A percentile compares a stretch with the other conserved stretches of the same genome.
Evolutionary conservation across 2,113 vertebrate genomes (phyloP).

Genomic region (Corythoichthys haematopterus): DNA sequence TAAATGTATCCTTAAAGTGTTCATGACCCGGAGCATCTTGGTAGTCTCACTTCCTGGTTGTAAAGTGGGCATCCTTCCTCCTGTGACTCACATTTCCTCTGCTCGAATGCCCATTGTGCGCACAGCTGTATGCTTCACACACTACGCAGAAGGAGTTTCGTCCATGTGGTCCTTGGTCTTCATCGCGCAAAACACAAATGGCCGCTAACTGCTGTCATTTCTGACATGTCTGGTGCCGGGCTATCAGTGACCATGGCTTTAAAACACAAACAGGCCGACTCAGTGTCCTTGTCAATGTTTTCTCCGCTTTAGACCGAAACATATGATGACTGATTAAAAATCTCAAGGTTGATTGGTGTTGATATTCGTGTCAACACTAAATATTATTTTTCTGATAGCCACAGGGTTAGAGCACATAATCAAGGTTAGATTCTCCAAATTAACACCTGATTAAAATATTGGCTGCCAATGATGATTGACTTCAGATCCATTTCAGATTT

Average conservation of each 20-base stretch:
- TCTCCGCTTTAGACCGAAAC: conserved; percentile 13
- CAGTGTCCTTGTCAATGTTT: conserved; percentile 45
- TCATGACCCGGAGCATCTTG: conserved; percentile 20
- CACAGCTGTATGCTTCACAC: conserved; percentile 26
- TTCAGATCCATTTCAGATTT: no score
- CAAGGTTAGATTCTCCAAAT: neutral
- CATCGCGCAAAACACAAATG: conserved; percentile 46
- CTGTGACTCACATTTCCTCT: conserved; percentile 57
- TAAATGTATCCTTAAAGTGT: neutral
- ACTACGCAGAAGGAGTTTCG: conserved; percentile 8
- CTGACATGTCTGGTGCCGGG: conserved; percentile 25
- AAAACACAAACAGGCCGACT: conserved; percentile 12
- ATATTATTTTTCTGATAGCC: conserved; percentile 34
- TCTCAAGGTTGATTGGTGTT: conserved; percentile 23
- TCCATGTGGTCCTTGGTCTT: conserved; percentile 33
- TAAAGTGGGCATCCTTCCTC: conserved; percentile 64
- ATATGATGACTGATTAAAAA: conserved; percentile 6
- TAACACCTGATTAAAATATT: no score
- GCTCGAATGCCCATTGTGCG: conserved; percentile 50
- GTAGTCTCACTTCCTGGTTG: conserved; percentile 55
- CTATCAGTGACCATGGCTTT: conserved; percentile 49
- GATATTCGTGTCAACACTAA: conserved; percentile 14
- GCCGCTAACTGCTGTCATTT: conserved; percentile 23
- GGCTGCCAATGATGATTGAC: no score
- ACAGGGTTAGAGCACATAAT: conserved; percentile 14